A percentile compares a stretch with the other conserved stretches of the same genome.
These are phyloP conservation scores for Electrona antarctica DNA, from an alignment of 2,113 vertebrate genomes.

Conservation along the genomic window DNA sequence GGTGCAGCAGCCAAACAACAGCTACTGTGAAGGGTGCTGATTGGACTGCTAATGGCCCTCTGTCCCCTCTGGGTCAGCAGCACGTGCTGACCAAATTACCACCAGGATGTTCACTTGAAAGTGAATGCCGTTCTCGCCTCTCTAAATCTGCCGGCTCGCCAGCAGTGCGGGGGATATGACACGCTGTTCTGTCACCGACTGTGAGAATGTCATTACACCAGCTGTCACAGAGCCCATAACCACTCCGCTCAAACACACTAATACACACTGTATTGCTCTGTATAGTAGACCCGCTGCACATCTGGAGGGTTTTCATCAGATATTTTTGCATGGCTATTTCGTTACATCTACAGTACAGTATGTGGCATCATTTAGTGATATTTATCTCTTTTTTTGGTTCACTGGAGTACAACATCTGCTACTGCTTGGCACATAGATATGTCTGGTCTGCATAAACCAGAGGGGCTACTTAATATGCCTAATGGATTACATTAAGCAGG, in stretches of 20 bases:
- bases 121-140: conserved; percentile 40
- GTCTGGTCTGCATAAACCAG: conserved; percentile 37
- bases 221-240: conserved; percentile 64
- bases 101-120: conserved; percentile 58
- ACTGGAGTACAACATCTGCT: conserved; percentile 48
- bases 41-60: conserved; percentile 24
- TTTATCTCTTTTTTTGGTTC: conserved; percentile 29
- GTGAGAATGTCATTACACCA: conserved; percentile 75
- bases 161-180: conserved; percentile 57
- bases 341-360: conserved; percentile 29
- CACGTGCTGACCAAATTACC: conserved; percentile 32
- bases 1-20: no score
- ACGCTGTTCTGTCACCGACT: conserved; percentile 54
- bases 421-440: conserved; percentile 43
- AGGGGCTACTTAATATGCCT: conserved; percentile 65
- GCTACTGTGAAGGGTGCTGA: neutral
- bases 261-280: neutral
- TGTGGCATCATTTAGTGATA: conserved; percentile 42
- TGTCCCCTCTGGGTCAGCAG: neutral
- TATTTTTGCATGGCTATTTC: conserved; percentile 40
- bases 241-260: conserved; percentile 39
- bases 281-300: neutral
- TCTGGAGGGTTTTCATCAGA: conserved; percentile 52
- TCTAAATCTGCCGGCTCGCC: conserved; percentile 48
- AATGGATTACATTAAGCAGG: conserved; percentile 70